Conservation (phyloP, 2,888 invertebrate species). For the Lingula anatina region DNA sequence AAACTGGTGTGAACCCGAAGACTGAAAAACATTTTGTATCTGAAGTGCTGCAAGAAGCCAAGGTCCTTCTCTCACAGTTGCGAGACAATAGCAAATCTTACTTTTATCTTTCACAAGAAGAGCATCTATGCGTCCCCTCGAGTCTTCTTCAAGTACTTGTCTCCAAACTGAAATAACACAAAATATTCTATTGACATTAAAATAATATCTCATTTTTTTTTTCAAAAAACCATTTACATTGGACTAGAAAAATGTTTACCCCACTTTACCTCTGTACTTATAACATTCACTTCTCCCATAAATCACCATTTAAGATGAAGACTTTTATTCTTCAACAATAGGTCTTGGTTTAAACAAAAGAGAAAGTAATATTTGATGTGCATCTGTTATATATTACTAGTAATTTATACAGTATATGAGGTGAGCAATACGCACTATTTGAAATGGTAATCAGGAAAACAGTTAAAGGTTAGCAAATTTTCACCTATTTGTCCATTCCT, state of each 20-base stretch:
- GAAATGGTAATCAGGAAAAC: neutral
- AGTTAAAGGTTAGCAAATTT: neutral
- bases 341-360: too few relatives aligned
- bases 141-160: constrained; percentile 37
- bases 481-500: constrained; percentile 43
- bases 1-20: constrained; percentile 1
- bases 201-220: neutral
- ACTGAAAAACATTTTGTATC: neutral
- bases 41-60: neutral
- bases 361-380: too few relatives aligned
- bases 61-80: neutral
- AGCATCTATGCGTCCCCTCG: constrained; percentile 30
- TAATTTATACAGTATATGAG: too few relatives aligned
- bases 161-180: constrained; percentile 36
- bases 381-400: too few relatives aligned
- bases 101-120: constrained; percentile 25
- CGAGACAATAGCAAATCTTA: constrained; percentile 10
- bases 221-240: neutral
- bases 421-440: too few relatives aligned
- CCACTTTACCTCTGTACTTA: too few relatives aligned
- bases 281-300: too few relatives aligned
- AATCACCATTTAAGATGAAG: too few relatives aligned
- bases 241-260: too few relatives aligned
- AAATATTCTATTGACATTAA: neutral
- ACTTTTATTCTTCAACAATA: too few relatives aligned